phyloP scores from a whole-genome alignment of 2,797 vertebrate genomes.

The Ctenopoma kingsleyae region DNA sequence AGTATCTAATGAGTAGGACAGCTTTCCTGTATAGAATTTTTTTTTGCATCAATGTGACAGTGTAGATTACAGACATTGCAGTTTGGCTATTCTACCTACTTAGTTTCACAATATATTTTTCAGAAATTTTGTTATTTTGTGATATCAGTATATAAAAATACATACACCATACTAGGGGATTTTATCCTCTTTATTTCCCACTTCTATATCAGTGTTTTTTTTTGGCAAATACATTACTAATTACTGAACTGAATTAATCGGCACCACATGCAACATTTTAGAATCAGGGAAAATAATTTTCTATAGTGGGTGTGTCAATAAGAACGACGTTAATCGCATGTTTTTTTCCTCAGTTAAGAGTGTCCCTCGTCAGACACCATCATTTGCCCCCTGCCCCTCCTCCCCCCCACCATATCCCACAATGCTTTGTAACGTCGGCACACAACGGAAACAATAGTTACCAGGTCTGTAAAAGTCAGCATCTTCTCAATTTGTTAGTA shows the following conservation, averaged over 20 bases:
- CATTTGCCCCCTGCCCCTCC: constrained; percentile 39
- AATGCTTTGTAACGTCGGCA: neutral
- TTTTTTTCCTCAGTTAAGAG: neutral
- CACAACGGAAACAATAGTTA: neutral
- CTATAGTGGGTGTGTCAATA: too few species aligned
- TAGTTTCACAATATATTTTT: neutral
- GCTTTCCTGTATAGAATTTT: neutral
- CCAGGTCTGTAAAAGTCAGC: neutral
- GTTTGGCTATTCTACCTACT: neutral
- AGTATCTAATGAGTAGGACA: neutral
- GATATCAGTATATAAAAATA: neutral
- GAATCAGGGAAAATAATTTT: neutral
- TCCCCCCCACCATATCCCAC: neutral
- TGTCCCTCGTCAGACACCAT: constrained; percentile 51
- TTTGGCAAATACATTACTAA: neutral
- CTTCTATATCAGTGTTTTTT: neutral
- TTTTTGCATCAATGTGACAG: neutral
- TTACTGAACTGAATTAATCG: too few species aligned
- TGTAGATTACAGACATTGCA: neutral
- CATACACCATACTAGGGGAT: neutral
- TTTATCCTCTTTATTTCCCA: neutral
- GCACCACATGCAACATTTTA: neutral
- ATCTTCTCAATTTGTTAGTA: neutral
- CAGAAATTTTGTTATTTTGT: too few species aligned
- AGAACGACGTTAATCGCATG: too few species aligned